phyloP scores from a whole-genome alignment of 2,113 vertebrate genomes.

The Asarcornis scutulata region DNA sequence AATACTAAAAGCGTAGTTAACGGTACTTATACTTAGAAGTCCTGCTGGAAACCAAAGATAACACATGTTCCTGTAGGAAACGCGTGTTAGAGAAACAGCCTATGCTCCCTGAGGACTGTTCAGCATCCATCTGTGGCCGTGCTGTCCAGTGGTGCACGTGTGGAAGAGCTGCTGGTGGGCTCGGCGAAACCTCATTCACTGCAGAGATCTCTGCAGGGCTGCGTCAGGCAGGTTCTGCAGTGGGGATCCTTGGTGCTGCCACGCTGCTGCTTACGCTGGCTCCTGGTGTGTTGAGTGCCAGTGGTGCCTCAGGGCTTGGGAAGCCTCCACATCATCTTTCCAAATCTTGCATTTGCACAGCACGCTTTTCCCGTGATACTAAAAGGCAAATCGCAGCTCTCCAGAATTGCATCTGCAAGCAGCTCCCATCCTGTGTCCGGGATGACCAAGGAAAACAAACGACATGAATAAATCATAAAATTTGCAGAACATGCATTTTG shows the following conservation, averaged over 20 bases:
- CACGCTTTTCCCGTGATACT: neutral
- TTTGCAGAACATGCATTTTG: neutral
- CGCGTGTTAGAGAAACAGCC: accelerated
- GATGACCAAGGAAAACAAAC: constrained; percentile 40
- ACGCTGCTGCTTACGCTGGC: neutral
- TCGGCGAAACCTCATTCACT: neutral
- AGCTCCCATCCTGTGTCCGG: neutral
- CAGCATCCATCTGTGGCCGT: accelerated
- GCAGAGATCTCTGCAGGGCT: neutral
- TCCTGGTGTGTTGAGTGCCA: accelerated
- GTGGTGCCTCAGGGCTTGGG: neutral
- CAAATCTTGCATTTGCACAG: neutral
- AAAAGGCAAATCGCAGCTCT: neutral
- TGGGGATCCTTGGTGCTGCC: accelerated
- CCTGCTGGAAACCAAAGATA: neutral
- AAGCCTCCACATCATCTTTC: neutral
- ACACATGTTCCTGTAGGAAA: neutral
- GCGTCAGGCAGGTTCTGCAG: neutral
- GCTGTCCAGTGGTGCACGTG: neutral
- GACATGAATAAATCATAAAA: constrained; percentile 1
- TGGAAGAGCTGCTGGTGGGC: neutral
- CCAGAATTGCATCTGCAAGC: neutral
- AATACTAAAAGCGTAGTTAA: neutral
- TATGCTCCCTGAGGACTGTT: neutral
- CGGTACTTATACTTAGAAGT: neutral